Percentiles rank a stretch among this genome's conserved stretches.
Conservation (phyloP, 64 coral and sea anemone genomes). For the Orbicella faveolata region DNA sequence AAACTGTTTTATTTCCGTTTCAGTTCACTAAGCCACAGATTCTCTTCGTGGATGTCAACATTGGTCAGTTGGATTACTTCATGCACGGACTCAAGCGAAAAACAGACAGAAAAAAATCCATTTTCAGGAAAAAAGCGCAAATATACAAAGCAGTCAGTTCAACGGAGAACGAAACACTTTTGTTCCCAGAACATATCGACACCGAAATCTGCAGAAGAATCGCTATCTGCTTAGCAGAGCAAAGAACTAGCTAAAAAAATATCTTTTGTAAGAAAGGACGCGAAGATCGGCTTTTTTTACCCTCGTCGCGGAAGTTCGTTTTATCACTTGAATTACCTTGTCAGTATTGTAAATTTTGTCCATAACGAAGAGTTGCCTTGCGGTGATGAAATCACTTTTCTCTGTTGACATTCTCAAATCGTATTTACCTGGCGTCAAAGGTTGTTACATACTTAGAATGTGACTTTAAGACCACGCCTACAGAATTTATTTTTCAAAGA, state of each 20-base stretch:
- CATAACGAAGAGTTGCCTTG: neutral
- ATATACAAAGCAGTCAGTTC: slow-evolving; percentile 82
- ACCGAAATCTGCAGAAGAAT: slow-evolving; percentile 77
- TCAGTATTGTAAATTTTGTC: neutral
- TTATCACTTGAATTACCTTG: neutral
- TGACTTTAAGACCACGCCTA: neutral
- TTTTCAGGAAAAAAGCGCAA: slow-evolving; percentile 87
- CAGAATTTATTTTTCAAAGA: slow-evolving; percentile 17
- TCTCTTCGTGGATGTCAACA: slow-evolving; percentile 85
- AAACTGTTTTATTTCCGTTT: neutral
- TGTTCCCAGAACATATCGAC: slow-evolving; percentile 71
- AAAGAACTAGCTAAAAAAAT: neutral
- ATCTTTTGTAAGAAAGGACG: neutral
- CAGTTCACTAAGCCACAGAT: slow-evolving; percentile 68
- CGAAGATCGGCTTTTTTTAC: neutral
- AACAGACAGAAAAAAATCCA: slow-evolving; percentile 80
- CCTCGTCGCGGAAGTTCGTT: neutral
- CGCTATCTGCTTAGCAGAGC: slow-evolving; percentile 47
- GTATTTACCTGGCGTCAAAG: neutral
- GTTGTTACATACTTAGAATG: neutral
- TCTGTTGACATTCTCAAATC: neutral
- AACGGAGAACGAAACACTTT: slow-evolving; percentile 82
- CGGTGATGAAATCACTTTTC: slow-evolving; percentile 7
- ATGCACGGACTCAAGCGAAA: slow-evolving; percentile 82
- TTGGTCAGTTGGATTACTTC: slow-evolving; percentile 88